A percentile compares a stretch with the other conserved stretches of the same genome.
Conservation (phyloP, 1,140 invertebrate species). For the Bombus confusus region DNA sequence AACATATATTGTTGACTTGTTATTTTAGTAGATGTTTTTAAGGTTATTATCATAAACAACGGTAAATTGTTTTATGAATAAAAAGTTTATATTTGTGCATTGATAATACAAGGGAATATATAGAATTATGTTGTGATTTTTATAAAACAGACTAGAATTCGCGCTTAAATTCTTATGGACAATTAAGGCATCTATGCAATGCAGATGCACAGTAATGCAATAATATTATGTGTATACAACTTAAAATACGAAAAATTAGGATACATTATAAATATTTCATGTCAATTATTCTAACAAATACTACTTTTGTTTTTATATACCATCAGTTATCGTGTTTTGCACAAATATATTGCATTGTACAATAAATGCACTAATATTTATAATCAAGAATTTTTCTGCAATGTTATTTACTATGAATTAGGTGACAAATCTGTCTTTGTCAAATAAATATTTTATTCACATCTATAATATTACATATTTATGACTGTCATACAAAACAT, state of each 20-base stretch:
- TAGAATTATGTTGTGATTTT: no score
- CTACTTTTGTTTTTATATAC: no score
- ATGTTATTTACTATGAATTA: background rate
- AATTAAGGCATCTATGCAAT: background rate
- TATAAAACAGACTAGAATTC: no score
- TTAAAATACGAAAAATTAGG: background rate
- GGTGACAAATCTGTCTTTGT: background rate
- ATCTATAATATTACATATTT: constrained; percentile 9
- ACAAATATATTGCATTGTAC: background rate
- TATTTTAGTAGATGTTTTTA: no score
- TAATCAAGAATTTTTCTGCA: background rate
- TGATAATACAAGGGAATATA: no score
- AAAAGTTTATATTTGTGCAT: no score
- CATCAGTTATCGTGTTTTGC: no score
- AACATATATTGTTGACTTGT: no score
- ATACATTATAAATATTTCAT: background rate
- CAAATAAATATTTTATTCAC: background rate
- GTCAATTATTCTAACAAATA: background rate
- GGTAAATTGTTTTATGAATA: no score
- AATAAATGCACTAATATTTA: background rate
- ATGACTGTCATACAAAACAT: background rate
- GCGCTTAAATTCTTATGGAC: no score
- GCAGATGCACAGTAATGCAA: no score
- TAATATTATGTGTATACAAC: background rate
- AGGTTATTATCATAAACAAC: no score